Conservation (phyloP, 2,113 vertebrate genomes). For the Oncorhynchus tshawytscha region DNA sequence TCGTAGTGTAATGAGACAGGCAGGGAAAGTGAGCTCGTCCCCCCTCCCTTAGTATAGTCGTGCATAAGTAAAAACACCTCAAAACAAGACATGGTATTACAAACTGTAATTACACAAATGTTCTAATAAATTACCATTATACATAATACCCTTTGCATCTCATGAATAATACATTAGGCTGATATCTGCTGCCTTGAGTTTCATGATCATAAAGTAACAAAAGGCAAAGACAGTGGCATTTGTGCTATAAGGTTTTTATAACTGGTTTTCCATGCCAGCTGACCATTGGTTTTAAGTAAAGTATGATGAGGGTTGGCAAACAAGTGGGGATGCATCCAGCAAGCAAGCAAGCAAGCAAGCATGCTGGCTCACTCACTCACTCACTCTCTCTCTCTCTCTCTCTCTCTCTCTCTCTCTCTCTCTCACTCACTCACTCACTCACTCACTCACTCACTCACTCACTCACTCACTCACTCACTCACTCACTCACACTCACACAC, state of each 20-base stretch:
- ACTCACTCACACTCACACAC: no score
- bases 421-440: not conserved
- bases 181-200: not conserved
- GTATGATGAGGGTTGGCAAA: not conserved
- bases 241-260: not conserved
- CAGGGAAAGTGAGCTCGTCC: no score
- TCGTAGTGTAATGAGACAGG: no score
- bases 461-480: not conserved
- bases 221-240: not conserved
- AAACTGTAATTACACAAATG: no score
- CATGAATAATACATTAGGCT: not conserved
- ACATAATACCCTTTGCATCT: not conserved
- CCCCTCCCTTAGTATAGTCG: no score
- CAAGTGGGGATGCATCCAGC: no score
- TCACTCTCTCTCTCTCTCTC: not conserved
- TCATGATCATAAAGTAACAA: not conserved
- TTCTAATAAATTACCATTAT: not conserved
- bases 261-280: not conserved
- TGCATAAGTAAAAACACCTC: no score
- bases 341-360: no score
- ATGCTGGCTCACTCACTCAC: not conserved
- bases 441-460: not conserved
- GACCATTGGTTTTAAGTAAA: not conserved
- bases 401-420: constrained; percentile 1
- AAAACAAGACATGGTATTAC: no score